Evolutionary conservation across 2,113 vertebrate species (phyloP), one percentile per base, ranked within the genome.

Genomic region (Acanthisitta chloris): DNA sequence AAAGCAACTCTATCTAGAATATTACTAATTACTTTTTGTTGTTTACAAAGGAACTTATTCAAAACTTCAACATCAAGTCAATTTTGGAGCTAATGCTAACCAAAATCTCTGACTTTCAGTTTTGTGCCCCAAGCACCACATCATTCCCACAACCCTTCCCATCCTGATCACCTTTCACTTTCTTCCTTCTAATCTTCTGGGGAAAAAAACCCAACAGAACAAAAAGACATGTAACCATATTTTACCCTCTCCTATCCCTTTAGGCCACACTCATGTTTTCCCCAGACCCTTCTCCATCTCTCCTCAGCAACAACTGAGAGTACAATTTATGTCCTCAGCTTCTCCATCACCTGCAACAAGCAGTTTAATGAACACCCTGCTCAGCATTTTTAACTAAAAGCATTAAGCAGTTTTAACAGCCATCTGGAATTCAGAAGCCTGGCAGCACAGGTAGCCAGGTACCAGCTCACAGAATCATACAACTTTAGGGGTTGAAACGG

Each of bases 331-430:
- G 57, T 6, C 17, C 14, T 38, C 17, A 17, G 16, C 33, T 31
- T 23, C 74, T 43, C 25, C 28, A 26, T 3, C 28, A 17, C 14
- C 49, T 14, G n/a, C 8, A 72, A 51, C 26, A 21, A 54, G 2
- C 14, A 40, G 14, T 10, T 34, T 14, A 17, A 80, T 1, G 5
- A 52, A 45, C 11, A 14, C 14, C 3, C 29, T 51, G 13, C 8
- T 1, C 0, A 0, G 2, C 18, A 4, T 8, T 31, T 31, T 45
- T 13, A 13, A 31, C 10, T 6, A 33, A 57, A 72, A 54, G 16
- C 3, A 31, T 4, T 3, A 10, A 16, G 2, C 2, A 1, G 3
- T 4, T 69, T 23, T 5, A 8, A 33, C 85, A 81, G 10, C 51
- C 71, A 8, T 5, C 7, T 4, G 12, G 21, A 33, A 46, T 38